Base-by-base conservation (phyloP, 2,888 invertebrate genomes). In the Ctenicera cuprea region DNA sequence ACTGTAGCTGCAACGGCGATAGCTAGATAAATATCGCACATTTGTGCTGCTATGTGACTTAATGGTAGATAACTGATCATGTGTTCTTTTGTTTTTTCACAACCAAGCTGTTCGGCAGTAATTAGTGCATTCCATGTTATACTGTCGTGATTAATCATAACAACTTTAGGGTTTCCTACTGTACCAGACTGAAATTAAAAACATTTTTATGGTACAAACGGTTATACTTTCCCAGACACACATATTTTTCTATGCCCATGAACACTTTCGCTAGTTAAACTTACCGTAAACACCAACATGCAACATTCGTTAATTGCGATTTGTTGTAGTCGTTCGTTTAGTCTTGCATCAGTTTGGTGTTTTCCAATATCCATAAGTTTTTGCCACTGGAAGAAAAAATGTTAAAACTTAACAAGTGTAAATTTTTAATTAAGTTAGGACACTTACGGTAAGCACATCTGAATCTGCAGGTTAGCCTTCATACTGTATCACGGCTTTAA, bases 121-220 rank as follows among this genome's bases (percentile, higher is more conserved):
- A 88, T 84, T 76, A 89, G 87, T 3, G 93, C 90, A 82, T 94
- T 92, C 89, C 91, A 94, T 9, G 92, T 90, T 59, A 97, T 87
- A 87, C 95, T 97, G 87, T 97, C 97, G 85, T 97, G 97, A 73
- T 92, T 94, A 77, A 97, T 85, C 97, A 97, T 97, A 26, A 96
- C 97, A 33, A 95, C 97, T 87, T 97, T 97, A 22, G 97, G 96
- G 80, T 93, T 91, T 38, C 96, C 96, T 77, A 95, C 93, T 1
- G 96, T 97, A 62, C 96, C 96, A 0, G 96, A 96, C 94, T 95
- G 86, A 50, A 88, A 88, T 63, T 59, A n/a, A 61, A 57, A 52
- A 7, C 37, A 43, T 57, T 8, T 20, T 68, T 41, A 14, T 41
- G n/a, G 26, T 14, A 33, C 33, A 69, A 33, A n/a, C n/a, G n/a